Evolutionary conservation across 2,888 invertebrate genomes (phyloP).

Genomic region (Acanthococcus lagerstroemiae): DNA sequence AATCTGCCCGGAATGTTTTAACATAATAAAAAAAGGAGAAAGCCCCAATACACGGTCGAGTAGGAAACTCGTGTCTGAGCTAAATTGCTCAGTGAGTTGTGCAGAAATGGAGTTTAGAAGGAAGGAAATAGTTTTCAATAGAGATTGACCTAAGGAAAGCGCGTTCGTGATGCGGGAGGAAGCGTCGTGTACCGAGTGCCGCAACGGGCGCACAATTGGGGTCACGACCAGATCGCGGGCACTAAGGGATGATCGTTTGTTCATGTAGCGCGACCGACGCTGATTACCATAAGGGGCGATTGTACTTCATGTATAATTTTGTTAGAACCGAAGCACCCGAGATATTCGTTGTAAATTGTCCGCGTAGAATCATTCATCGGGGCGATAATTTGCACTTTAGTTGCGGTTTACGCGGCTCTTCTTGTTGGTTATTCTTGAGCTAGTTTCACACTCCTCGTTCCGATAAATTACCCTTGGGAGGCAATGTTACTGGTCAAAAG

Average conservation of each 20-base stretch:
- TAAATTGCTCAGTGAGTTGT: conserved; percentile 26
- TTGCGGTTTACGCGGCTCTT: too few species aligned
- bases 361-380: too few species aligned
- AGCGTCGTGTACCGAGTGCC: background rate
- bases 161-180: background rate
- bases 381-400: too few species aligned
- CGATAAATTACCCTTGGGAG: too few species aligned
- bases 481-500: too few species aligned
- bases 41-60: background rate
- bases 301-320: too few species aligned
- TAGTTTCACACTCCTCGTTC: too few species aligned
- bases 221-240: background rate
- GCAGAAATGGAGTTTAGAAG: conserved; percentile 21
- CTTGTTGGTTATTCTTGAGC: too few species aligned
- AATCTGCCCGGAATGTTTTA: background rate
- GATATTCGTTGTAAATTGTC: too few species aligned
- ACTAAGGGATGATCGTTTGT: background rate
- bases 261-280: background rate
- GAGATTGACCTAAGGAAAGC: conserved; percentile 1
- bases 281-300: background rate
- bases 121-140: conserved; percentile 28
- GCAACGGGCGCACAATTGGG: background rate
- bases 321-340: too few species aligned
- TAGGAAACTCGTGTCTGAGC: conserved; percentile 12
- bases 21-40: background rate